Evolutionary conservation across 2,113 vertebrate species (phyloP).

Genomic region (Athene noctua): DNA sequence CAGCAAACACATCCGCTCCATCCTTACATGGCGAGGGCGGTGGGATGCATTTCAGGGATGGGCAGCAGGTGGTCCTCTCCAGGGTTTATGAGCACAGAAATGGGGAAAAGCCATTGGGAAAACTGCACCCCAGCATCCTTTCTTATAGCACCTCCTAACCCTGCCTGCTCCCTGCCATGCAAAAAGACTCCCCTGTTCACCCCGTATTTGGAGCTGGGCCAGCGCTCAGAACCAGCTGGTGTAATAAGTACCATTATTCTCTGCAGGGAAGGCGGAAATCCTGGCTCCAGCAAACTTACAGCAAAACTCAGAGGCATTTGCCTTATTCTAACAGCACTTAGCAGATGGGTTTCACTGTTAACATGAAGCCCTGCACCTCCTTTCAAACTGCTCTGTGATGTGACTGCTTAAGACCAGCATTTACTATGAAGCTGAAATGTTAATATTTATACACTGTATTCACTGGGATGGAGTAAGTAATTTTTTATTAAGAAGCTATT

Average conservation of each 20-base stretch:
- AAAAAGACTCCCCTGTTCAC: neutral
- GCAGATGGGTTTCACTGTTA: neutral
- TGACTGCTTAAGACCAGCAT: slow-evolving; percentile 7
- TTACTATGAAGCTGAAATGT: slow-evolving; percentile 30
- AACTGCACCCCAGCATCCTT: neutral
- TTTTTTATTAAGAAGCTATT: slow-evolving; percentile 53
- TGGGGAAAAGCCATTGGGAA: neutral
- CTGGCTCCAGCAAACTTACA: neutral
- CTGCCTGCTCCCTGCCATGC: accelerated
- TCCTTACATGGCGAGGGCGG: neutral
- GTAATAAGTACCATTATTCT: neutral
- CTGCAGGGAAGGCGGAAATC: neutral
- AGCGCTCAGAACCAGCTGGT: neutral
- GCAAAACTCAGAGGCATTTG: neutral
- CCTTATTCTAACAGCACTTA: slow-evolving; percentile 7
- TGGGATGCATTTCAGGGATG: accelerated
- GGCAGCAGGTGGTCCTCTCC: neutral
- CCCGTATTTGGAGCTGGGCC: neutral
- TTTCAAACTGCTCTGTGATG: slow-evolving; percentile 13
- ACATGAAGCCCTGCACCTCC: neutral
- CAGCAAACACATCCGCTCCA: neutral
- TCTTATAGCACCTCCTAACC: neutral
- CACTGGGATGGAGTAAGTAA: slow-evolving; percentile 1
- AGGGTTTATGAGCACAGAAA: neutral
- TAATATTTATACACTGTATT: slow-evolving; percentile 30